Evolutionary conservation across 1,140 invertebrate genomes (phyloP).

Genomic region (Brevipalpus yothersi): DNA sequence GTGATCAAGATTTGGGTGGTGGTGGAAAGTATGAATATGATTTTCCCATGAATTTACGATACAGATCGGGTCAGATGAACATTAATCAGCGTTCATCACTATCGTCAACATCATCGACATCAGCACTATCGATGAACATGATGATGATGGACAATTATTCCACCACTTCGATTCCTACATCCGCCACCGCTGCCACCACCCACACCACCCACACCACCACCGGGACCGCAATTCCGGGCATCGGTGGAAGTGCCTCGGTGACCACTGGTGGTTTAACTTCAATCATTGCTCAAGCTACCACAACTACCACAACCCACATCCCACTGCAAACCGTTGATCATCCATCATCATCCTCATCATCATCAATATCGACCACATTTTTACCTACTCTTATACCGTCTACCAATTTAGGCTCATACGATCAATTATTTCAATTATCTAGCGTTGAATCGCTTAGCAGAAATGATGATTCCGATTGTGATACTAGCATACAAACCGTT

Average conservation of each 20-base stretch:
- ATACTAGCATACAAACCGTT: conserved; percentile 11
- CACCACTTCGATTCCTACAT: not conserved
- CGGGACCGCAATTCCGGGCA: not conserved
- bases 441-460: not conserved
- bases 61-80: not conserved
- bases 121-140: not conserved
- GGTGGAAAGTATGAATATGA: not conserved
- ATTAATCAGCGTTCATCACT: not conserved
- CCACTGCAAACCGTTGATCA: not conserved
- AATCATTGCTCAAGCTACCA: not conserved
- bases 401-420: not conserved
- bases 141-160: not conserved
- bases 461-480: conserved; percentile 10
- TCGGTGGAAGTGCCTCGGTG: no score
- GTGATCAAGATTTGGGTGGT: not conserved
- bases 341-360: not conserved
- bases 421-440: not conserved
- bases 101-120: not conserved
- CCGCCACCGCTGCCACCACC: not conserved
- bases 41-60: not conserved
- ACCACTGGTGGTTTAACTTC: not conserved
- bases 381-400: not conserved
- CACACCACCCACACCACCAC: not conserved
- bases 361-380: not conserved
- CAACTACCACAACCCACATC: not conserved